These are phyloP conservation scores for Troides oblongomaculatus DNA, from an alignment of 2,888 invertebrate species.

Conservation along the genomic window DNA sequence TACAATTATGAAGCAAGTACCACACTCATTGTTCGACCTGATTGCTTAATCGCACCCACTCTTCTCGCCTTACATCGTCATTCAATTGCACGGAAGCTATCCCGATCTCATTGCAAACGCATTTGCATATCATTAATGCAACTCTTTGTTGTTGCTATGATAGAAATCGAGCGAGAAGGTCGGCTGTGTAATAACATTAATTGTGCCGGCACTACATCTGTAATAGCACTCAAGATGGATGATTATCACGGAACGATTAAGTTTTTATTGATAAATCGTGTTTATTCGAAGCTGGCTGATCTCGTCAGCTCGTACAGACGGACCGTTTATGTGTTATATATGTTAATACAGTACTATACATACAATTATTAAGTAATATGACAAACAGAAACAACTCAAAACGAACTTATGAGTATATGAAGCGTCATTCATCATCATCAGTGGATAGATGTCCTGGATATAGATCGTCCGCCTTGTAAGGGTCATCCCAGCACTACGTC, in stretches of 20 bases:
- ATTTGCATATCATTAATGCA: slow-evolving; percentile 73
- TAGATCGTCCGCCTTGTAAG: too few species aligned
- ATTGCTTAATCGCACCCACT: slow-evolving; percentile 57
- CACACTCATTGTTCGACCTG: slow-evolving; percentile 52
- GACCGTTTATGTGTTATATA: slow-evolving; percentile 7
- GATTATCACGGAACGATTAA: slow-evolving; percentile 38
- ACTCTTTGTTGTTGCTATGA: slow-evolving; percentile 60
- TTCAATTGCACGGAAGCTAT: slow-evolving; percentile 69
- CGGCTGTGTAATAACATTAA: slow-evolving; percentile 57
- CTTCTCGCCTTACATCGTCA: slow-evolving; percentile 62
- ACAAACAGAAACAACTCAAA: too few species aligned
- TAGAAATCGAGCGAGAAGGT: slow-evolving; percentile 70
- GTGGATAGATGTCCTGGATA: too few species aligned
- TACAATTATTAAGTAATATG: too few species aligned
- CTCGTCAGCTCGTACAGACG: slow-evolving; percentile 2
- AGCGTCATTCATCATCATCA: too few species aligned
- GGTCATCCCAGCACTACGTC: too few species aligned
- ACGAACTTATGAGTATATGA: too few species aligned
- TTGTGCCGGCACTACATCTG: slow-evolving; percentile 53
- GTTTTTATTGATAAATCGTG: slow-evolving; percentile 35
- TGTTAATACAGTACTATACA: not conserved
- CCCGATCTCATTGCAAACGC: slow-evolving; percentile 49
- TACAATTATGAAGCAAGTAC: slow-evolving; percentile 6
- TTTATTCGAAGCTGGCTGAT: slow-evolving; percentile 20
- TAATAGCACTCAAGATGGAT: slow-evolving; percentile 41